A percentile compares a stretch with the other conserved stretches of the same genome.
Conservation (phyloP, 2,113 vertebrate species). For the Erinaceus europaeus region DNA sequence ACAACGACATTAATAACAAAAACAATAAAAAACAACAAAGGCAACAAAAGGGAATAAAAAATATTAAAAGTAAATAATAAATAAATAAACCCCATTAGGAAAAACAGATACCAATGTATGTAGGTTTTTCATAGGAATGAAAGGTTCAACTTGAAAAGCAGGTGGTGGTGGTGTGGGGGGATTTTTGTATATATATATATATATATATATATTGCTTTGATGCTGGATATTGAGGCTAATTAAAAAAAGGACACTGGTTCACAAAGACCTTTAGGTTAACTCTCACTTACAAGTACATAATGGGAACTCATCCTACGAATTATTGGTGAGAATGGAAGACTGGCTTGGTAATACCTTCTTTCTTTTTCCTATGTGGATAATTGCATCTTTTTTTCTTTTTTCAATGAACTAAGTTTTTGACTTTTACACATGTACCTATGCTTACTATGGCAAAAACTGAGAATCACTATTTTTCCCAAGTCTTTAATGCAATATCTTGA, state of each 20-base stretch:
- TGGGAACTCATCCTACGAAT: neutral
- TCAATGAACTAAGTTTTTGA: constrained; percentile 31
- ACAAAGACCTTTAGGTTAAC: neutral
- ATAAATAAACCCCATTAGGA: too few species aligned
- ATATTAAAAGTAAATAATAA: too few species aligned
- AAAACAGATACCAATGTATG: neutral
- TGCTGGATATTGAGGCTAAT: neutral
- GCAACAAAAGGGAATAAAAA: too few species aligned
- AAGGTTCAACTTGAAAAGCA: too few species aligned
- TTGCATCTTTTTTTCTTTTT: too few species aligned
- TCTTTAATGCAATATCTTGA: neutral
- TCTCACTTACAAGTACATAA: neutral
- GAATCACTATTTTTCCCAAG: neutral
- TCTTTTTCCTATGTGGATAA: neutral
- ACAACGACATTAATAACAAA: too few species aligned
- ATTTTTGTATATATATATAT: too few species aligned
- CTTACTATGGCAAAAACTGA: neutral
- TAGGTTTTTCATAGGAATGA: neutral
- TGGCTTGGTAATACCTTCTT: neutral
- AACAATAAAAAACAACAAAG: too few species aligned
- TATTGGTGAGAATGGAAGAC: neutral
- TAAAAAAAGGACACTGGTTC: neutral
- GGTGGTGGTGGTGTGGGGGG: too few species aligned
- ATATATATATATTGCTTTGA: neutral
- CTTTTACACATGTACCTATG: neutral